These are phyloP conservation scores for Andrena fulva DNA, from an alignment of 2,888 invertebrate species.

Conservation along the genomic window DNA sequence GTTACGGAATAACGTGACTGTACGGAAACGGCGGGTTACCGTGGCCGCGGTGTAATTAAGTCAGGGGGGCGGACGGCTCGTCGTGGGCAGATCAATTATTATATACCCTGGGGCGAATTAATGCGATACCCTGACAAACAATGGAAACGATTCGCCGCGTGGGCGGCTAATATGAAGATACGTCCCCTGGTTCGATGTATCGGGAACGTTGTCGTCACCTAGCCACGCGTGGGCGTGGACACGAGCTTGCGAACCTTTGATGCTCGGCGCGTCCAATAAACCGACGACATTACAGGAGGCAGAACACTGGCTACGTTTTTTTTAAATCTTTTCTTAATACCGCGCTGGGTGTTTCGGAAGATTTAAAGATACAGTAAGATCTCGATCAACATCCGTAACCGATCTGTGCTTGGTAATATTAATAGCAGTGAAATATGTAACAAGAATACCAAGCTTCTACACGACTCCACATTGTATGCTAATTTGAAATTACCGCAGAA, in stretches of 20 bases:
- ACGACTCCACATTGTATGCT: background rate
- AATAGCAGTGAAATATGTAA: too few relatives aligned
- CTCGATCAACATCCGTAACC: too few relatives aligned
- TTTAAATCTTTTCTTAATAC: background rate
- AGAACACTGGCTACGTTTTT: background rate
- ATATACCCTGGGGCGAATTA: conserved; percentile 55
- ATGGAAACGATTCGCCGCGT: conserved; percentile 61
- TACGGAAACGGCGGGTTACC: conserved; percentile 12
- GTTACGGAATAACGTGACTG: conserved; percentile 1
- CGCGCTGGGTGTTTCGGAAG: background rate
- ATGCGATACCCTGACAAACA: conserved; percentile 59
- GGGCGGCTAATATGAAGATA: conserved; percentile 62
- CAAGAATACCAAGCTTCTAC: too few relatives aligned
- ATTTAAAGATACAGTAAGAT: too few relatives aligned
- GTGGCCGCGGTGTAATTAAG: conserved; percentile 52
- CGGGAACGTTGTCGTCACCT: conserved; percentile 59
- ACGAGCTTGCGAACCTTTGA: conserved; percentile 44
- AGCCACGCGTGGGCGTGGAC: conserved; percentile 45
- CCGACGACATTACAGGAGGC: conserved; percentile 19
- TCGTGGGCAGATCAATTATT: conserved; percentile 65
- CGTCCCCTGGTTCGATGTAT: conserved; percentile 51
- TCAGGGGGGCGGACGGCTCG: conserved; percentile 30
- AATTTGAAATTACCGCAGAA: conserved; percentile 22
- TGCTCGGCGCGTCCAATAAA: conserved; percentile 40
- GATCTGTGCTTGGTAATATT: too few relatives aligned